Percentiles rank a stretch among this genome's conserved stretches.
Conservation (phyloP, 35 echinoderm and acorn worm species). For the Anneissia japonica region DNA sequence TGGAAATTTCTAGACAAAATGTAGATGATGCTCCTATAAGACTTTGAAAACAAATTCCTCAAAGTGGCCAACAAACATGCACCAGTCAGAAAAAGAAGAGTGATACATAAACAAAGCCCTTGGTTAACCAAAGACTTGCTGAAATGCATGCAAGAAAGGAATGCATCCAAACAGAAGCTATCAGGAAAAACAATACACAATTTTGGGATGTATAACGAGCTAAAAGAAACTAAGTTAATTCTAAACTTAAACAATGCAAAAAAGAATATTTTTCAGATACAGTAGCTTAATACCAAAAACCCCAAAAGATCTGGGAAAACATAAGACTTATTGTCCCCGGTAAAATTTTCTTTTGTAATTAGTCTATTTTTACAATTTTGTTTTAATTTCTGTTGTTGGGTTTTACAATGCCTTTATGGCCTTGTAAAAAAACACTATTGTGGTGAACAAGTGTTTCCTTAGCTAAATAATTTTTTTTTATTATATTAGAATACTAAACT, state of each 20-base stretch:
- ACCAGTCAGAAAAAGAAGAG: not conserved
- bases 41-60: too few relatives aligned
- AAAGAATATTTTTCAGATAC: not conserved
- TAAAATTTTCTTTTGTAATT: too few relatives aligned
- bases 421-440: too few relatives aligned
- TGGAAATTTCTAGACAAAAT: too few relatives aligned
- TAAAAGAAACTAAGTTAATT: not conserved
- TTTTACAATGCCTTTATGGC: too few relatives aligned
- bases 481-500: too few relatives aligned
- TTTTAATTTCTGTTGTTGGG: too few relatives aligned
- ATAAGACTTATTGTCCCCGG: not conserved
- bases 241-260: not conserved
- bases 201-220: not conserved
- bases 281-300: not conserved
- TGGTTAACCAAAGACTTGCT: not conserved
- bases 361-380: too few relatives aligned
- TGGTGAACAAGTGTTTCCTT: too few relatives aligned
- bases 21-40: too few relatives aligned
- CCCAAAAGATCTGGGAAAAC: not conserved
- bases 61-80: not conserved
- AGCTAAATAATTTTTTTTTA: too few relatives aligned
- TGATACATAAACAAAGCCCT: not conserved
- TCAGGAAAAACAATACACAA: not conserved
- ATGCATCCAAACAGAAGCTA: not conserved
- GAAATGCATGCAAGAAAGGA: not conserved